Conservation (phyloP, 2,113 vertebrate genomes). For the Cryptomyrus ogoouensis region DNA sequence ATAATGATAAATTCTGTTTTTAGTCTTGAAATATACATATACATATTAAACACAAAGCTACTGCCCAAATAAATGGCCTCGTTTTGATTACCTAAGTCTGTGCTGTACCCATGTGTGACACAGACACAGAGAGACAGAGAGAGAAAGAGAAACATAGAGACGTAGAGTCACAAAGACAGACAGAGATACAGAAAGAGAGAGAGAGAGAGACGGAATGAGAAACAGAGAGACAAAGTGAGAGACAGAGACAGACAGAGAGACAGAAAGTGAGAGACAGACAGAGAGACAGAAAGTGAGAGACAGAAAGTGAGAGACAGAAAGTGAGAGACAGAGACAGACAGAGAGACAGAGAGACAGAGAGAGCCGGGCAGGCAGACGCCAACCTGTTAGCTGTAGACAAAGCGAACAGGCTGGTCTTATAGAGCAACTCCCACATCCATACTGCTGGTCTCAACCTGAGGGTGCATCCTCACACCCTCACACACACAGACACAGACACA, state of each 20-base stretch:
- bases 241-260: not conserved
- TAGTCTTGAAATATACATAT: not conserved
- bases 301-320: not conserved
- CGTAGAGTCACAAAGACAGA: not conserved
- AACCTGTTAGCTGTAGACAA: not conserved
- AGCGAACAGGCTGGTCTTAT: not conserved
- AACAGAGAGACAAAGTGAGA: not conserved
- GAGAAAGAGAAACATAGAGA: not conserved
- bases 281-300: not conserved
- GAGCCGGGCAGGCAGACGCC: not conserved
- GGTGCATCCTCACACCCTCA: not conserved
- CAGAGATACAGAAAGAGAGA: not conserved
- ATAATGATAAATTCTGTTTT: not conserved
- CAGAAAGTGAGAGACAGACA: not conserved
- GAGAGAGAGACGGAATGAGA: not conserved
- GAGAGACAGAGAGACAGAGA: not conserved
- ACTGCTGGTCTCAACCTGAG: not conserved
- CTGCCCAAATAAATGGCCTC: not conserved
- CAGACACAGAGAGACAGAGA: not conserved
- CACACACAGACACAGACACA: not conserved
- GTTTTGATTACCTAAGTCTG: not conserved
- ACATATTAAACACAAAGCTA: not conserved
- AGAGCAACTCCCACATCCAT: not conserved
- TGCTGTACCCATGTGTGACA: not conserved
- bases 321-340: not conserved